phyloP scores from a whole-genome alignment of 2,888 invertebrate species.

The Nasonovia ribisnigri region DNA sequence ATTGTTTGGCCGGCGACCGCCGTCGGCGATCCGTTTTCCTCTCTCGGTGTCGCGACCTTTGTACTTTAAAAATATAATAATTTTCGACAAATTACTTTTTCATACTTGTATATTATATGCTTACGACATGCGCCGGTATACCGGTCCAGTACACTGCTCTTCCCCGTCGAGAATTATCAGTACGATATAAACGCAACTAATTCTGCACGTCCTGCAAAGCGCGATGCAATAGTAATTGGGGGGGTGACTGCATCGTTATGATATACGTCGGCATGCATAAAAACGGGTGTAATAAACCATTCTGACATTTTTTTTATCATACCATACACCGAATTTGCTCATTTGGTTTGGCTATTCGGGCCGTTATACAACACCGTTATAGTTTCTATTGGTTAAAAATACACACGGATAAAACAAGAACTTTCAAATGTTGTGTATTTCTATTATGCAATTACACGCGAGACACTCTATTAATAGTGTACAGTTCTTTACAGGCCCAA shows the following conservation, averaged over 20 bases:
- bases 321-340: too few species aligned
- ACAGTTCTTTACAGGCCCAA: too few species aligned
- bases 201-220: neutral
- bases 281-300: too few species aligned
- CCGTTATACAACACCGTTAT: too few species aligned
- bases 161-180: neutral
- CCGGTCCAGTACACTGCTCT: neutral
- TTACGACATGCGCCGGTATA: neutral
- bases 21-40: constrained; percentile 31
- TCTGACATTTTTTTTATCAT: too few species aligned
- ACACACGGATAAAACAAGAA: too few species aligned
- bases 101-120: neutral
- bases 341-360: too few species aligned
- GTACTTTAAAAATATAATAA: constrained; percentile 37
- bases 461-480: too few species aligned
- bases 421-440: too few species aligned
- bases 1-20: neutral
- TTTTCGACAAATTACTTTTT: constrained; percentile 42
- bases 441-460: too few species aligned
- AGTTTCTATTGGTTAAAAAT: too few species aligned
- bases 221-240: neutral
- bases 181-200: neutral
- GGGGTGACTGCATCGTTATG: neutral
- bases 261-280: too few species aligned
- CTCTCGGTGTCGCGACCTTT: constrained; percentile 24